Base-by-base conservation (phyloP, 2,797 vertebrate species). In the Psittacula derbiana region DNA sequence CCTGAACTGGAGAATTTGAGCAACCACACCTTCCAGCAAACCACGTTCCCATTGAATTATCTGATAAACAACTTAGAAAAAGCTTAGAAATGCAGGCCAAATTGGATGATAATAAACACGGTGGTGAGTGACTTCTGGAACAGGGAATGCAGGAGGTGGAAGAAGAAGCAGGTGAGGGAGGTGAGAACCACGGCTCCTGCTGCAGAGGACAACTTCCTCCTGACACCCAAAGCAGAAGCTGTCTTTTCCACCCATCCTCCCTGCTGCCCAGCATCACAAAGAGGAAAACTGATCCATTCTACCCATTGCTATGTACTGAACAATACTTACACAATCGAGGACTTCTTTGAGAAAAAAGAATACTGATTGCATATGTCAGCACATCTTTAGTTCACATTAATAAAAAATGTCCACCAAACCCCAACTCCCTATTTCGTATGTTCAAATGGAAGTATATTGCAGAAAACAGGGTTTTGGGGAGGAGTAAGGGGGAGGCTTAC, bases 261-360 rank as follows among this genome's bases (percentile, higher is more conserved):
- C 33, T 58, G 17, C 23, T 57, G 13, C 15, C 55, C 0, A 0
- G 23, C 23, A 27, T 12, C 36, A 20, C 15, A n/a, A 47, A 16
- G 12, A 81, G 52, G 21, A 90, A 69, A 23, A 69, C 0, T 31
- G 28, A 75, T 41, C 41, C 3, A 33, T 85, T 87, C 47, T 41
- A 72, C 18, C 14, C 17, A 15, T 3, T 72, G 18, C 13, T 44
- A 20, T 13, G 3, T 47, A n/a, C 7, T 49, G 76, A 46, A 33
- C 7, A 0, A 66, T 24, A 57, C 28, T 73, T 43, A 36, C 0
- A 0, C 38, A 12, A 30, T 75, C 36, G 43, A 74, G 15, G 46
- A 69, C 23, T 69, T 60, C 2, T 43, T 47, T 17, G 23, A 25
- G 41, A 79, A 88, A 91, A 85, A 90, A 38, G 6, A 65, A 30